Evolutionary conservation across 2,888 invertebrate genomes (phyloP), one percentile per base, ranked within the genome.

Genomic region (Rapana venosa): DNA sequence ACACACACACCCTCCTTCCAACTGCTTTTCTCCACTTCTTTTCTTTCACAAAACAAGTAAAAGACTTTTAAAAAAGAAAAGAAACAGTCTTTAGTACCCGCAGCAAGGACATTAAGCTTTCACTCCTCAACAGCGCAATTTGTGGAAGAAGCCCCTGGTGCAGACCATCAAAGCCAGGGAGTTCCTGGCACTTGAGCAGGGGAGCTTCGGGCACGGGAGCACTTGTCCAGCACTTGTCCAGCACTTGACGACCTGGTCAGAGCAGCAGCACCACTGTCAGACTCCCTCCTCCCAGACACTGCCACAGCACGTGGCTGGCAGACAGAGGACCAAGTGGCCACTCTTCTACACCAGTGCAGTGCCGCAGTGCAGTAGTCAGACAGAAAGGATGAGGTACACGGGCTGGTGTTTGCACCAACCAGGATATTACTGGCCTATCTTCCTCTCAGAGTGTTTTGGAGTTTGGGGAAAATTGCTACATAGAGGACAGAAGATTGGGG

Each of bases 161-260:
- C 74, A n/a, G n/a, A n/a, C 74, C 74, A 74, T 74, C n/a, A 74
- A 74, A 4, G 26, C 74, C 74, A 6, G n/a, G n/a, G 74, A 74
- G 47, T n/a, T 74, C n/a, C 74, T n/a, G 74, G 74, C 74, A 74
- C 74, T 74, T 74, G n/a, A 74, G n/a, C n/a, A n/a, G n/a, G n/a
- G n/a, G n/a, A n/a, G n/a, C n/a, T n/a, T n/a, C n/a, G n/a, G n/a
- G n/a, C n/a, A 74, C n/a, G 30, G 74, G 70, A n/a, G 26, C 74
- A 74, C 74, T 2, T 74, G 74, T n/a, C n/a, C 0, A 74, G 74
- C 11, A n/a, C 74, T 74, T 74, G 74, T n/a, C 74, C 0, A n/a
- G 74, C 74, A 30, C 74, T 74, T 74, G n/a, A 26, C 26, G 74
- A 74, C 74, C 74, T 26, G 74, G 74, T 74, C 74, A 74, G 74